phyloP scores from a whole-genome alignment of 2,113 vertebrate species.

The Hiodon alosoides region DNA sequence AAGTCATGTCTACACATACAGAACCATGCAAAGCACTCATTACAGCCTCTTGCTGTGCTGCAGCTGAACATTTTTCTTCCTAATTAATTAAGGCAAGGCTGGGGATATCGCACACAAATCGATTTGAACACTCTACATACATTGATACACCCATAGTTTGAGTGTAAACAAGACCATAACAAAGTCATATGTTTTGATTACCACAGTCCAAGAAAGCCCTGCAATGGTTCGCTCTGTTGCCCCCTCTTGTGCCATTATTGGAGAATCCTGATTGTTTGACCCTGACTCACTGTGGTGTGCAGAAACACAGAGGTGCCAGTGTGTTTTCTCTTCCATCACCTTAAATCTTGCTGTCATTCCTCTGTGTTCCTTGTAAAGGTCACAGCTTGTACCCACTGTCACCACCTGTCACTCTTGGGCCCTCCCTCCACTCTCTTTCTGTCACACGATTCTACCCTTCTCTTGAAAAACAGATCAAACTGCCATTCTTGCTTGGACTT shows the following conservation, averaged over 20 bases:
- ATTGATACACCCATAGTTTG: too few species aligned
- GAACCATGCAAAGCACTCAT: not conserved
- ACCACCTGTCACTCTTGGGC: conserved; percentile 64
- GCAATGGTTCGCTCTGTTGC: too few species aligned
- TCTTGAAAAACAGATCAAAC: not conserved
- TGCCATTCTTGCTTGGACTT: not conserved
- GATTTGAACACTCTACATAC: too few species aligned
- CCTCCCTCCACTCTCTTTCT: conserved; percentile 28
- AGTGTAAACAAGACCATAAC: too few species aligned
- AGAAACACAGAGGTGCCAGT: not conserved
- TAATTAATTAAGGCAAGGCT: not conserved
- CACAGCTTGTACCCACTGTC: conserved; percentile 66
- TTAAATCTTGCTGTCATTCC: conserved; percentile 62
- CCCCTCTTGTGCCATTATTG: too few species aligned
- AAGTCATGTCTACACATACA: not conserved
- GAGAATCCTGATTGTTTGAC: too few species aligned
- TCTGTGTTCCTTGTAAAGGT: conserved; percentile 65
- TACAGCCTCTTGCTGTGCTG: not conserved
- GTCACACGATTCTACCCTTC: not conserved
- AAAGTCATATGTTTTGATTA: too few species aligned
- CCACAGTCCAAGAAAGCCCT: too few species aligned
- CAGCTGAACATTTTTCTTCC: conserved; percentile 7
- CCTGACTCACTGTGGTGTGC: too few species aligned
- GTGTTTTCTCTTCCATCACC: conserved; percentile 48
- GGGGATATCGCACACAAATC: not conserved